Percentiles rank a stretch among this genome's conserved stretches.
Conservation (phyloP, 2,113 vertebrate genomes). For the human (Homo sapiens) region DNA sequence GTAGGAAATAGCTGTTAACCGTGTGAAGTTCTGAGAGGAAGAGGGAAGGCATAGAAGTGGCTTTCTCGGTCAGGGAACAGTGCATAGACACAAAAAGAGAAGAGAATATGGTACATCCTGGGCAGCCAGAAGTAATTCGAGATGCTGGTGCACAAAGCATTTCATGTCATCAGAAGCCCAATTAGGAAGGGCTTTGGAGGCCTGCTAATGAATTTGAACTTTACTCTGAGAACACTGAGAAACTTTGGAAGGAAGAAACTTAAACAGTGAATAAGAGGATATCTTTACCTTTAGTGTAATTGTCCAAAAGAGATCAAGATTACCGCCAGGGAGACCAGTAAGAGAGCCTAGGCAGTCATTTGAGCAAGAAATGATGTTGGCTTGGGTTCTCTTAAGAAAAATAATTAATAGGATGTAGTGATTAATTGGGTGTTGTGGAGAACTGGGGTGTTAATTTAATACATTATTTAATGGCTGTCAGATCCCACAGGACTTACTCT, state of each 20-base stretch:
- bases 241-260: background rate
- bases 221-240: background rate
- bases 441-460: background rate
- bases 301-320: background rate
- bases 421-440: background rate
- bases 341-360: background rate
- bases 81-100: no score
- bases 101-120: background rate
- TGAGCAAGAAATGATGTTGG: background rate
- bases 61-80: no score
- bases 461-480: background rate
- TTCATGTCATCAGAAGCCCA: background rate
- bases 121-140: background rate
- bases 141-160: no score
- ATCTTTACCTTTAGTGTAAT: background rate
- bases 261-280: background rate
- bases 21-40: background rate
- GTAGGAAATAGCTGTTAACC: background rate
- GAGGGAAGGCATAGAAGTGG: background rate
- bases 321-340: background rate
- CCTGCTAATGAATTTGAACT: background rate
- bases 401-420: background rate
- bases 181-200: background rate
- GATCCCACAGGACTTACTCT: background rate
- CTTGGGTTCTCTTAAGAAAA: background rate